Evolutionary conservation across 2,113 vertebrate species (phyloP).

Genomic region (Addax nasomaculatus): DNA sequence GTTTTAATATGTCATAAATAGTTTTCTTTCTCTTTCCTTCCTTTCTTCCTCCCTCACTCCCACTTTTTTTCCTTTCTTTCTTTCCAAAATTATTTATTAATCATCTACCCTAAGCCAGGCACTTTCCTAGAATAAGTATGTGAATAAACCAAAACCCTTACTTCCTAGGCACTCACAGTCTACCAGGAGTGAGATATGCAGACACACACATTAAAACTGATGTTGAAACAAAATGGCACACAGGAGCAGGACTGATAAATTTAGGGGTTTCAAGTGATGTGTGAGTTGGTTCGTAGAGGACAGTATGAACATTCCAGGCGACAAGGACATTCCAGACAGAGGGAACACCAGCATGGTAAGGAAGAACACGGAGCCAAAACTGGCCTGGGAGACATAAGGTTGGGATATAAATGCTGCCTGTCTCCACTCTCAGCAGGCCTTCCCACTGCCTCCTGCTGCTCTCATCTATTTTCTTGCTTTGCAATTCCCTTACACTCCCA

Average conservation of each 20-base stretch:
- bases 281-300: neutral
- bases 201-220: neutral
- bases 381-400: constrained; percentile 72
- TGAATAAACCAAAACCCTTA: neutral
- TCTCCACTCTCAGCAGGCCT: constrained; percentile 65
- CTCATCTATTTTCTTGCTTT: constrained; percentile 71
- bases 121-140: neutral
- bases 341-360: constrained; percentile 17
- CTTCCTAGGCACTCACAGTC: neutral
- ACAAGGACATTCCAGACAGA: constrained; percentile 61
- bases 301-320: neutral
- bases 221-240: neutral
- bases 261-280: neutral
- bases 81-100: neutral
- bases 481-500: constrained; percentile 47
- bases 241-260: neutral
- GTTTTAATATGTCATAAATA: neutral
- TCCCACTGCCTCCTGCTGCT: constrained; percentile 68
- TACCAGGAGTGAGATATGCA: neutral
- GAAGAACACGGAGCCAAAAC: constrained; percentile 49
- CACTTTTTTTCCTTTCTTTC: neutral
- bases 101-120: neutral
- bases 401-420: constrained; percentile 72
- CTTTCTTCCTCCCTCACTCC: neutral
- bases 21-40: no score